Evolutionary conservation across 2,888 invertebrate species (phyloP).

Genomic region (Macaria notata): DNA sequence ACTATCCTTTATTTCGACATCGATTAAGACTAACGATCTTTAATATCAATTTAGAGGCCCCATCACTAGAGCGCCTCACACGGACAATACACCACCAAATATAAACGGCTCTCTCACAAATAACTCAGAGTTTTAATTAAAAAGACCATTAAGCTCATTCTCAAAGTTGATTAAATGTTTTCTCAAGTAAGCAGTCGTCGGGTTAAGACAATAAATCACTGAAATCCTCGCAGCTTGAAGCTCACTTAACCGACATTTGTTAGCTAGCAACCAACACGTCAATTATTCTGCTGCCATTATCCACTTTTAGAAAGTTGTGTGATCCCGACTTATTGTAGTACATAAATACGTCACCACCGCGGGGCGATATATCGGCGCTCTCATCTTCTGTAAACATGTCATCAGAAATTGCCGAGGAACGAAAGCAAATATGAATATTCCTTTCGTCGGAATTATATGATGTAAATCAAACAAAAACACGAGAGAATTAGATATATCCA

Average conservation of each 20-base stretch:
- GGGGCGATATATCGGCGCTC: constrained; percentile 18
- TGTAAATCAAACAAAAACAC: constrained; percentile 62
- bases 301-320: constrained; percentile 17
- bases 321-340: constrained; percentile 26
- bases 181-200: constrained; percentile 21
- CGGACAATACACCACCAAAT: too few relatives aligned
- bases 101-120: constrained; percentile 1
- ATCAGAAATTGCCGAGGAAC: constrained; percentile 26
- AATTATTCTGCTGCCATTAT: constrained; percentile 51
- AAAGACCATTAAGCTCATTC: constrained; percentile 17
- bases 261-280: constrained; percentile 45
- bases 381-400: constrained; percentile 25
- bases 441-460: constrained; percentile 50
- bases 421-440: constrained; percentile 34
- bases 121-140: constrained; percentile 16
- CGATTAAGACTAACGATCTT: constrained; percentile 22
- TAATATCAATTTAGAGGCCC: not conserved
- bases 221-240: constrained; percentile 41
- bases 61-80: not conserved
- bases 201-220: constrained; percentile 41
- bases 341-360: constrained; percentile 17
- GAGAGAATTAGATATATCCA: constrained; percentile 56
- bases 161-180: constrained; percentile 23
- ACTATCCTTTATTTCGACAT: constrained; percentile 47
- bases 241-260: constrained; percentile 47